Percentiles rank a stretch among this genome's conserved stretches.
These are phyloP conservation scores for Sandelia bainsii DNA, from an alignment of 2,797 vertebrate species.

Conservation along the genomic window DNA sequence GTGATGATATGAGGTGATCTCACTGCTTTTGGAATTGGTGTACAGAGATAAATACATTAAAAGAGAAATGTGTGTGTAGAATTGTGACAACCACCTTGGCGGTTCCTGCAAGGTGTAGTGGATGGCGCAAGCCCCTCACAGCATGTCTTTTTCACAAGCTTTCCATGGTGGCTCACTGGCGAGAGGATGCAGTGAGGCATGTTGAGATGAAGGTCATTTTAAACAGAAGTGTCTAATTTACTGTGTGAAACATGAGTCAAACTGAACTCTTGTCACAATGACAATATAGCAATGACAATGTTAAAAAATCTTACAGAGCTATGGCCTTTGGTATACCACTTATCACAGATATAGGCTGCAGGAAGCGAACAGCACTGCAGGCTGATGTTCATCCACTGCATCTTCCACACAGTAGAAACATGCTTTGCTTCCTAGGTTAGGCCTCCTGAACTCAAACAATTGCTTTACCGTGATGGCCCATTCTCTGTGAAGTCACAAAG, in stretches of 20 bases:
- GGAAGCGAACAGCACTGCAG: conserved; percentile 10
- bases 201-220: conserved; percentile 76
- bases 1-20: conserved; percentile 72
- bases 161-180: conserved; percentile 41
- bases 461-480: conserved; percentile 38
- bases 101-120: conserved; percentile 76
- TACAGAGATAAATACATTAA: conserved; percentile 72
- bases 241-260: conserved; percentile 60
- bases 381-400: conserved; percentile 3
- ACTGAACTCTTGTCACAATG: conserved; percentile 33
- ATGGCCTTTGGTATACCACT: conserved; percentile 7
- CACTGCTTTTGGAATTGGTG: conserved; percentile 63
- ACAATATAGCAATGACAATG: conserved; percentile 22
- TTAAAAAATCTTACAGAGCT: background rate
- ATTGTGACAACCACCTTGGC: conserved; percentile 61
- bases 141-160: conserved; percentile 52
- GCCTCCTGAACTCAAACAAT: conserved; percentile 52
- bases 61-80: conserved; percentile 49
- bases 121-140: conserved; percentile 65
- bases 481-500: conserved; percentile 39
- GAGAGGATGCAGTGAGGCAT: conserved; percentile 33
- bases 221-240: conserved; percentile 63
- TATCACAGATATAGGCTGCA: conserved; percentile 26
- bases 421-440: conserved; percentile 38
- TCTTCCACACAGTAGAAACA: conserved; percentile 9